These are phyloP conservation scores for Pangasius djambal DNA, from an alignment of 2,797 vertebrate species.

Conservation along the genomic window DNA sequence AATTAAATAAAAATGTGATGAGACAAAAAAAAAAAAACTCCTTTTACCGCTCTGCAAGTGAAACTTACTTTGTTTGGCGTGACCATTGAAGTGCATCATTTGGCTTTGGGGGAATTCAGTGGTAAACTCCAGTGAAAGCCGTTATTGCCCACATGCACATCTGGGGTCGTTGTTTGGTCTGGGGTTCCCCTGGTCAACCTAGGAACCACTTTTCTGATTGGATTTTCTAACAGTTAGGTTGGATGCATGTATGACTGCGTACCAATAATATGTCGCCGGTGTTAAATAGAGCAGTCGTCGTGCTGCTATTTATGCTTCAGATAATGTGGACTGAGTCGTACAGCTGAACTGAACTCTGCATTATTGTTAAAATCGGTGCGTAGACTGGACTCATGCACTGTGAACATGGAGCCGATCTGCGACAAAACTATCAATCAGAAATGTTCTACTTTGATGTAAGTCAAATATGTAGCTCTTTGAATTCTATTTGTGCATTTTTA, in stretches of 20 bases:
- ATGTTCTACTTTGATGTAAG: slow-evolving; percentile 46
- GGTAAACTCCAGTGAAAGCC: slow-evolving; percentile 58
- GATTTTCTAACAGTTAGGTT: slow-evolving; percentile 18
- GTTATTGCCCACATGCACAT: slow-evolving; percentile 38
- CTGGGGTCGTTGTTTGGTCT: slow-evolving; percentile 46
- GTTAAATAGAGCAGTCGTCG: slow-evolving; percentile 19
- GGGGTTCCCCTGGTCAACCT: slow-evolving; percentile 55
- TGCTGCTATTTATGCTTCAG: slow-evolving; percentile 16
- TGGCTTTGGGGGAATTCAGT: slow-evolving; percentile 56
- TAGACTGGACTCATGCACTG: slow-evolving; percentile 46
- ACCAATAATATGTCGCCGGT: slow-evolving; percentile 18
- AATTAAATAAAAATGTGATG: slow-evolving; percentile 17
- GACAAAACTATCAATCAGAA: slow-evolving; percentile 36
- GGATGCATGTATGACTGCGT: slow-evolving; percentile 18
- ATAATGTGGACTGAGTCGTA: background rate
- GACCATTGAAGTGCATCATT: slow-evolving; percentile 52
- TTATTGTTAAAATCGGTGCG: background rate
- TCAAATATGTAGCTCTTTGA: background rate
- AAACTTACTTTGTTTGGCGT: slow-evolving; percentile 51
- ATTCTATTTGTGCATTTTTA: background rate
- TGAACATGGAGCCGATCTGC: slow-evolving; percentile 47
- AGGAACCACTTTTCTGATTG: slow-evolving; percentile 40
- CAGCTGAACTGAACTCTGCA: background rate
- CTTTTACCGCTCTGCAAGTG: slow-evolving; percentile 1
- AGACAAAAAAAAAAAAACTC: background rate